Percentiles rank a stretch among this genome's conserved stretches.
phyloP scores from a whole-genome alignment of 2,113 vertebrate genomes.

The Sceloporus undulatus region DNA sequence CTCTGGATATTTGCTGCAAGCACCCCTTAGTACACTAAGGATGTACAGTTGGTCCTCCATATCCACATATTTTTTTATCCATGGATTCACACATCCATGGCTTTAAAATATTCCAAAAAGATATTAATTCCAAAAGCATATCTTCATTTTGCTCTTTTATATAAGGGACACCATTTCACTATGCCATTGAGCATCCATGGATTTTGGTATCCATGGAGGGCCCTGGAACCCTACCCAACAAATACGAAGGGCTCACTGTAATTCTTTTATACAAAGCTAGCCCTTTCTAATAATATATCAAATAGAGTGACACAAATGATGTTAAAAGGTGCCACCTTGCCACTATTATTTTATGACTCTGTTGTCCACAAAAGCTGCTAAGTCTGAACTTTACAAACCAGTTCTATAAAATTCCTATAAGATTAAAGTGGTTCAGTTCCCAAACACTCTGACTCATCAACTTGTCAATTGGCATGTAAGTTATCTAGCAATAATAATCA shows the following conservation, averaged over 20 bases:
- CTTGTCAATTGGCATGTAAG: conserved; percentile 26
- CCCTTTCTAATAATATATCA: neutral
- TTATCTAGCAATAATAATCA: neutral
- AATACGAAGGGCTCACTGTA: too few species aligned
- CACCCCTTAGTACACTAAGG: neutral
- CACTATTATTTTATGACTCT: neutral
- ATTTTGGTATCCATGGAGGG: too few species aligned
- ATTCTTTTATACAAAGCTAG: too few species aligned
- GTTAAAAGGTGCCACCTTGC: neutral
- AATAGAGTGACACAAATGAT: neutral
- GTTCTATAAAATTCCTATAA: conserved; percentile 20
- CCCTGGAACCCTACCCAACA: too few species aligned
- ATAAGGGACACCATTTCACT: too few species aligned
- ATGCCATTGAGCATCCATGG: too few species aligned
- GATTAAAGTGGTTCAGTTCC: conserved; percentile 23
- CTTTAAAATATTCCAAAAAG: too few species aligned
- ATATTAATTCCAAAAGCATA: too few species aligned
- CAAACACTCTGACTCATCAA: conserved; percentile 1
- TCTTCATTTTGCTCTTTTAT: too few species aligned
- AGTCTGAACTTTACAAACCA: conserved; percentile 1
- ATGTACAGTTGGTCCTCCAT: too few species aligned
- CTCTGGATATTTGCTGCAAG: neutral
- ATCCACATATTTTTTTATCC: too few species aligned
- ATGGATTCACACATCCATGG: too few species aligned
- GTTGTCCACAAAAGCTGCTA: neutral